Base-by-base conservation (phyloP, 2,888 invertebrate species). In the Dynastes grantii region DNA sequence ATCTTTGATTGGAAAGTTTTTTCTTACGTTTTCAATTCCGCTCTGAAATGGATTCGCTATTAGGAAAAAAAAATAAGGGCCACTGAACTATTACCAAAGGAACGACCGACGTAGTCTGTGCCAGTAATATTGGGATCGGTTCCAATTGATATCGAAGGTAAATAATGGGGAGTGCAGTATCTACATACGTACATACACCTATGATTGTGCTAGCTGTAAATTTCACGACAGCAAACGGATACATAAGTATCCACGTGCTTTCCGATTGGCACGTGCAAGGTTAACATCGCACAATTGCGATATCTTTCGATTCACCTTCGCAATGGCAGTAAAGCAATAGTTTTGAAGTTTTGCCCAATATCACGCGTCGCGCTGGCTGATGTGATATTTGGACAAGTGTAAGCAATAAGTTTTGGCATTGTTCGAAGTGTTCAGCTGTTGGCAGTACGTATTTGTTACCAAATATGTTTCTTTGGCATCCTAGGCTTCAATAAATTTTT, bases 281-380 rank as follows among this genome's bases (percentile, higher is more conserved):
- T 51, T 68, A 68, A 68, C 22, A 16, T 51, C 49, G 29, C 51
- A 27, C 53, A 29, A 27, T 68, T 51, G 68, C 68, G 13, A 51
- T 68, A 68, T 68, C 49, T 68, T 51, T 68, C 27, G 51, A 51
- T 68, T 68, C 68, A 68, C 68, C 68, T 68, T 68, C 68, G 51
- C 51, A 27, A 29, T n/a, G 49, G 11, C 29, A 51, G 29, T 51
- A 68, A 51, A 27, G 13, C 3, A 29, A 32, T 63, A 9, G 51
- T 11, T 68, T 68, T 68, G 68, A 68, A 29, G 51, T 32, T 68
- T 51, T 49, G 68, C 68, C 68, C 68, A 68, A 68, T 51, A 51
- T 22, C 29, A 49, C 29, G 51, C 29, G 49, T 29, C 49, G 11
- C 9, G 40, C 65, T n/a, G 65, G 45, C 22, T 11, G 64, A n/a